These are phyloP conservation scores for Platorchestia sp. DNA, from an alignment of 1,140 invertebrate species.

Conservation along the genomic window DNA sequence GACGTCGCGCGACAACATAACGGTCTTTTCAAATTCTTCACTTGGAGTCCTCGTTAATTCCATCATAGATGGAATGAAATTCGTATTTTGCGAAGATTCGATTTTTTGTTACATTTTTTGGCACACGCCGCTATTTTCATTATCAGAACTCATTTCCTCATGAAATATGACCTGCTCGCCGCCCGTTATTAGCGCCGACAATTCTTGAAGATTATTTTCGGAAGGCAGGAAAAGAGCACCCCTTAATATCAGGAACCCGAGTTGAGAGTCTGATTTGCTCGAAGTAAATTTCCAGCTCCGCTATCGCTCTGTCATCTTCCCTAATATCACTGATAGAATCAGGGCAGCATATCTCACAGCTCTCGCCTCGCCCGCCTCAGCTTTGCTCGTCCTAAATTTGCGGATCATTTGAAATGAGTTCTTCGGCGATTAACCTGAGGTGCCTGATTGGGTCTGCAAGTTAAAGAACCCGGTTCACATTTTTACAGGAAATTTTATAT, in stretches of 20 bases:
- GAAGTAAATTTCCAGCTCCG: not conserved
- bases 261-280: not conserved
- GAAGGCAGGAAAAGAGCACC: not conserved
- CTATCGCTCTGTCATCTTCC: slow-evolving; percentile 9
- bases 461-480: no score
- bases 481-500: no score
- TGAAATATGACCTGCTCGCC: not conserved
- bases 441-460: no score
- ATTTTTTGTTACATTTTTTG: no score
- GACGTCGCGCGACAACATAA: no score
- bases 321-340: slow-evolving; percentile 28
- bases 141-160: not conserved
- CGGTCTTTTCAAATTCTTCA: no score
- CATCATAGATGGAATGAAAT: no score
- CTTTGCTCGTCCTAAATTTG: no score
- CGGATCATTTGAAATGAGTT: no score
- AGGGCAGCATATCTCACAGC: not conserved
- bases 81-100: no score
- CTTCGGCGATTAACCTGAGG: no score
- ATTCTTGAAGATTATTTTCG: slow-evolving; percentile 10
- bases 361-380: not conserved
- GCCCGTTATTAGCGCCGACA: not conserved
- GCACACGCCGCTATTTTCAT: not conserved
- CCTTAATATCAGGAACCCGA: slow-evolving; percentile 3
- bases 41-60: no score